Base-by-base conservation (phyloP, 1,140 invertebrate species). In the Drosophila trapezifrons region DNA sequence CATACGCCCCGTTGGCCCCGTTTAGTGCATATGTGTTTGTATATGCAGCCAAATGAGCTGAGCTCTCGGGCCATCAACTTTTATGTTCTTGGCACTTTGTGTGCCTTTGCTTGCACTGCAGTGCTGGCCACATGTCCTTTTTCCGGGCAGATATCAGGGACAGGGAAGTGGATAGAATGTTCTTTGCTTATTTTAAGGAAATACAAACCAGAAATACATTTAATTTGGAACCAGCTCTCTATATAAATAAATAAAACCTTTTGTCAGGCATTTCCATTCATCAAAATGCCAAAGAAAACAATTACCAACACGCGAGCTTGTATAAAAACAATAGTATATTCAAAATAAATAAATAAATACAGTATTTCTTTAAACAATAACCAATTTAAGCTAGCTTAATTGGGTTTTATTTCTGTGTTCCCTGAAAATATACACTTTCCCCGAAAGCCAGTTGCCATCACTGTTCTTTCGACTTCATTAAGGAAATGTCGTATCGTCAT, bases 401-500 rank as follows among this genome's bases (percentile, higher is more conserved):
- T 6, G 3, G 2, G 9, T 10, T 35, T 7, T 18, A 15, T 10
- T 15, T 1, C 10, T 8, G n/a, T n/a, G n/a, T 9, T 35, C 13
- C 3, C 32, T 3, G 0, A 2, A 37, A 22, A 13, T 37, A 37
- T 54, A 4, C 13, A 15, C 4, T 20, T 35, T 35, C 29, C 10
- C 49, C 12, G 1, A 0, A 1, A 37, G 13, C 7, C 9, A 13
- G 13, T 1, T 54, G 51, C 17, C 51, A n/a, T 74, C 46, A 35
- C 63, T 70, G 71, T 63, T 59, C 63, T 22, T 66, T 84, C 76
- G 72, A 73, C 84, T 74, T 90, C 89, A 89, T 90, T 90, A 90
- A 87, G 89, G 89, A 90, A 90, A 90, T 85, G 83, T 87, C 83
- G 73, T 82, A 80, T 78, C 76, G 81, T 78, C 84, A 83, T 83